Conservation (phyloP, 2,797 vertebrate species). For the Scolopax rusticola region DNA sequence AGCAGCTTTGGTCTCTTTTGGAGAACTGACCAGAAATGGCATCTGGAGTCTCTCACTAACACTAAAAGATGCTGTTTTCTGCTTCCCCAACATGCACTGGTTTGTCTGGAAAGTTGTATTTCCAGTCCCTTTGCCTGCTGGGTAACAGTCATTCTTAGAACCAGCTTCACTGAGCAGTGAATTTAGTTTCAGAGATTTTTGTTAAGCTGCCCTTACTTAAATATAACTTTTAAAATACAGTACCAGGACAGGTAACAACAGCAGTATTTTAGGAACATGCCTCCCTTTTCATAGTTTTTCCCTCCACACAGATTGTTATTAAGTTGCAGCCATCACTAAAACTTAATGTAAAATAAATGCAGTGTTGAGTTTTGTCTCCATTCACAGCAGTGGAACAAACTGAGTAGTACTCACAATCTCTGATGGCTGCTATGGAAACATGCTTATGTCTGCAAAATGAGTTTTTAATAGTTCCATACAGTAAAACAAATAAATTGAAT, state of each 20-base stretch:
- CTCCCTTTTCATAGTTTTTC: not conserved
- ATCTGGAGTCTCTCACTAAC: not conserved
- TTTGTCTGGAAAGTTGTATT: not conserved
- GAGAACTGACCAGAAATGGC: not conserved
- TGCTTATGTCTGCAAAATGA: not conserved
- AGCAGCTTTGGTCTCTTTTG: not conserved
- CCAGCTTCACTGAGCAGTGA: not conserved
- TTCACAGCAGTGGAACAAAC: not conserved
- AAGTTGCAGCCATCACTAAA: not conserved
- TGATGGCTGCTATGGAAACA: not conserved
- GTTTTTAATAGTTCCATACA: not conserved
- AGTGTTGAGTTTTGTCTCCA: not conserved
- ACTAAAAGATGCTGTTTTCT: not conserved
- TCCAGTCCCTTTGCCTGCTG: not conserved
- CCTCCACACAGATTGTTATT: not conserved
- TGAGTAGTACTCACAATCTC: not conserved
- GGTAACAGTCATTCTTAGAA: not conserved
- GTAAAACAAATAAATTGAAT: not conserved
- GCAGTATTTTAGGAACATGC: not conserved
- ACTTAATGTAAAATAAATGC: not conserved
- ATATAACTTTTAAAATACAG: not conserved
- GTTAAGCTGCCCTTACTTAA: not conserved
- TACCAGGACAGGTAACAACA: not conserved
- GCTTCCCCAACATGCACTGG: not conserved
- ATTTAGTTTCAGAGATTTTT: not conserved